Base-by-base conservation (phyloP, 2,797 vertebrate species). In the Melanogrammus aeglefinus region DNA sequence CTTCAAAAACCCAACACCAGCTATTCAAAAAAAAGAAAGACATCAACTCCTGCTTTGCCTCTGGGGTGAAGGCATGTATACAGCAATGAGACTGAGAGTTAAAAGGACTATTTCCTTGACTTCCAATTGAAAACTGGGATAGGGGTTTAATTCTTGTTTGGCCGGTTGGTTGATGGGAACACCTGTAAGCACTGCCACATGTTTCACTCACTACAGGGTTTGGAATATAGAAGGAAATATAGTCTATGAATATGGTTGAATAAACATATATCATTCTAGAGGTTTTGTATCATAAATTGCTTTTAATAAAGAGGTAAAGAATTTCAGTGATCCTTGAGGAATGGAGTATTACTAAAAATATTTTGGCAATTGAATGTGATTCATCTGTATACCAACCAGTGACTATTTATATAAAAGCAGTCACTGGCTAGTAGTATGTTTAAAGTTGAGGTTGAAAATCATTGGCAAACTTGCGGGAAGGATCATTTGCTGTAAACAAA, bases 281-380 rank as follows among this genome's bases (percentile, higher is more conserved):
- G 78, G 83, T 93, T 88, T 91, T 69, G 81, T 90, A 90, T 87
- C 76, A 79, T 88, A 84, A 79, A 78, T 79, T 84, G 70, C 78
- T 90, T 84, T 83, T 51, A 89, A 88, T 92, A 87, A 91, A 91
- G 31, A 2, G 31, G 31, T 88, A 75, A 86, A 82, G 78, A 83
- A 79, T 85, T 81, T 91, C 80, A 27, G 87, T 86, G 80, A 86
- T 83, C 76, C 51, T 41, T 31, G 29, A 31, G 29, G 29, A 31
- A 41, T 41, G 51, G 8, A 31, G 57, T n/a, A 63, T n/a, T 18
- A 27, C 63, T 69, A 24, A 9, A 27, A 2, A n/a, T 69, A 24
- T 69, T 13, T 47, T 47, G 44, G 9, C 44, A 47, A 47, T 47
- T 47, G 1, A 47, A 47, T 47, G 44, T 47, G 44, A 47, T 18